Percentiles rank a stretch among this genome's conserved stretches.
These are phyloP conservation scores for Poeciliopsis gracilis DNA, from an alignment of 2,797 vertebrate genomes.

Conservation along the genomic window DNA sequence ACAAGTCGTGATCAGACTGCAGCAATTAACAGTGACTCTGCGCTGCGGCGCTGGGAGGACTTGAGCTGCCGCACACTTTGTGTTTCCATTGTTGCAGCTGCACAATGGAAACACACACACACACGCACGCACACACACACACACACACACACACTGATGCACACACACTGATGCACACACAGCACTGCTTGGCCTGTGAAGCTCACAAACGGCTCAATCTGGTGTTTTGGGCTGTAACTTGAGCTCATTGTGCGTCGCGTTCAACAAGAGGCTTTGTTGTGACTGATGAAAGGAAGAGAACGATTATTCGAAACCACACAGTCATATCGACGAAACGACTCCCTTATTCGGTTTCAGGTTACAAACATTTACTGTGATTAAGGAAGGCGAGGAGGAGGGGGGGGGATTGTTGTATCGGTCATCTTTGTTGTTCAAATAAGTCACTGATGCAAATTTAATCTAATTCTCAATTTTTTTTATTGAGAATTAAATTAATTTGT, in stretches of 20 bases:
- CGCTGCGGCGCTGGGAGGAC: conserved; percentile 8
- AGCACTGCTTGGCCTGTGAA: conserved; percentile 15
- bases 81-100: conserved; percentile 42
- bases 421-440: background rate
- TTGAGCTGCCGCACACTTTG: conserved; percentile 21
- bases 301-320: background rate
- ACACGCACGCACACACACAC: conserved; percentile 36
- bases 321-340: background rate
- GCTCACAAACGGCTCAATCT: conserved; percentile 34
- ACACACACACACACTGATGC: background rate
- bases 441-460: background rate
- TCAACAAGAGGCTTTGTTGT: conserved; percentile 30
- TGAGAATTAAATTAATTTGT: no score
- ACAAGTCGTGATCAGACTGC: conserved; percentile 27
- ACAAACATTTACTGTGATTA: background rate
- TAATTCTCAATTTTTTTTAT: background rate
- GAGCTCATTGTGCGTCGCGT: conserved; percentile 37
- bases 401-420: background rate
- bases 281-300: conserved; percentile 23
- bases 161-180: conserved; percentile 24
- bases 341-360: background rate
- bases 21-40: conserved; percentile 51
- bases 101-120: conserved; percentile 27
- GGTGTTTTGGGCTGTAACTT: conserved; percentile 38
- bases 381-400: no score